Percentiles rank a stretch among this genome's conserved stretches.
phyloP scores from a whole-genome alignment of 2,888 invertebrate genomes.

The Dexiosoma caninum region DNA sequence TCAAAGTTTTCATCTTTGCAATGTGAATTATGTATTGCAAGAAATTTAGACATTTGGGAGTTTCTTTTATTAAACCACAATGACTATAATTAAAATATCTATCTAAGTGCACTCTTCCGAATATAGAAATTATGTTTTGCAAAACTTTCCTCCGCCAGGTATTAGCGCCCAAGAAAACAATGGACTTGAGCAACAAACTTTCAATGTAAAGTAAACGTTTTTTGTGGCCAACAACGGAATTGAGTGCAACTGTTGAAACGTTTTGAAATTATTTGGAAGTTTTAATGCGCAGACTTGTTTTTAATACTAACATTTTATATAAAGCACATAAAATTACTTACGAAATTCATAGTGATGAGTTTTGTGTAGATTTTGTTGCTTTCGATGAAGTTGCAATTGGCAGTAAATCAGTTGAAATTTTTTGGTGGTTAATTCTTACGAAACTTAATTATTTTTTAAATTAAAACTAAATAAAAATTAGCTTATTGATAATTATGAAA shows the following conservation, averaged over 20 bases:
- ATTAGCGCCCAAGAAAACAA: slow-evolving; percentile 24
- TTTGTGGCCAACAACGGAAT: slow-evolving; percentile 10
- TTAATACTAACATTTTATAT: background rate
- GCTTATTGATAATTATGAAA: background rate
- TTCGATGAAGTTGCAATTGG: slow-evolving; percentile 36
- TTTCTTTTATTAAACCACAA: slow-evolving; percentile 5
- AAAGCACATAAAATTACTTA: slow-evolving; percentile 49
- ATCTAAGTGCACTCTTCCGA: background rate
- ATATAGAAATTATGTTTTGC: background rate
- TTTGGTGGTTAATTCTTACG: slow-evolving; percentile 23
- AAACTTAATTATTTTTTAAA: background rate
- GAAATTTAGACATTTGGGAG: background rate
- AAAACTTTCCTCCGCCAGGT: background rate
- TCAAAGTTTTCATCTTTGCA: background rate
- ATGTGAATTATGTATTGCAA: background rate
- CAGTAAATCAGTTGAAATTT: slow-evolving; percentile 13
- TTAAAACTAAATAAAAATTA: slow-evolving; percentile 4
- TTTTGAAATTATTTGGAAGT: slow-evolving; percentile 2
- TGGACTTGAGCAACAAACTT: slow-evolving; percentile 55
- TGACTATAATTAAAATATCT: slow-evolving; percentile 24
- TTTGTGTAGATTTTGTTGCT: background rate
- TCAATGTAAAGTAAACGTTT: background rate
- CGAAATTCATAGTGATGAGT: slow-evolving; percentile 63
- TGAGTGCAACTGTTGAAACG: background rate
- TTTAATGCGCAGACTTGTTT: slow-evolving; percentile 34